Percentiles rank a stretch among this genome's conserved stretches.
Evolutionary conservation across 92 coral and sea anemone genomes (phyloP).

Genomic region (Phymanthus crucifer): DNA sequence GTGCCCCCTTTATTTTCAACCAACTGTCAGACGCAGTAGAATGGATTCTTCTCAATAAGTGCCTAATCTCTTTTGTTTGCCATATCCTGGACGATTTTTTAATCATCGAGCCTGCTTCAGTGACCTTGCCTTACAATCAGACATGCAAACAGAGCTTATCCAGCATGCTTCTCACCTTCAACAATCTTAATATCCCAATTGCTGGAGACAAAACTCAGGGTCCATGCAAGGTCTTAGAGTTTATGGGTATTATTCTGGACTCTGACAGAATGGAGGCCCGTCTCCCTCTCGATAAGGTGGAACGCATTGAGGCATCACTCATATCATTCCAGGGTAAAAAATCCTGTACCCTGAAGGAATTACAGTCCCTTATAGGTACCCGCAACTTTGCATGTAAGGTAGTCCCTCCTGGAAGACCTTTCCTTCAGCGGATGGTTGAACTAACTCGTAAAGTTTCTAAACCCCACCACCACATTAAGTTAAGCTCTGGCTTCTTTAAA

Average conservation of each 20-base stretch:
- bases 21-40: constrained; percentile 52
- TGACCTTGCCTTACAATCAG: constrained; percentile 13
- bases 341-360: no score
- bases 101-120: constrained; percentile 38
- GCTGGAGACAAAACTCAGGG: constrained; percentile 34
- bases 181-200: constrained; percentile 20
- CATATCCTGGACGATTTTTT: constrained; percentile 52
- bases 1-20: constrained; percentile 47
- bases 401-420: no score
- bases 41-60: constrained; percentile 46
- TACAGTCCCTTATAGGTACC: no score
- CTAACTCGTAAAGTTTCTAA: constrained; percentile 46
- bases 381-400: no score
- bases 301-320: no score
- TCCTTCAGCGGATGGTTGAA: constrained; percentile 45
- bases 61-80: constrained; percentile 29
- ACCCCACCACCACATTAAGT: constrained; percentile 55
- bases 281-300: constrained; percentile 30
- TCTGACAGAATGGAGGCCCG: constrained; percentile 47
- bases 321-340: no score
- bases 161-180: constrained; percentile 24
- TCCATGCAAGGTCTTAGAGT: constrained; percentile 40
- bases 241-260: constrained; percentile 42
- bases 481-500: constrained; percentile 36
- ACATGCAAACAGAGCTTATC: constrained; percentile 47